Conservation (phyloP, 2,113 vertebrate species). For the Callionymus lyra region DNA sequence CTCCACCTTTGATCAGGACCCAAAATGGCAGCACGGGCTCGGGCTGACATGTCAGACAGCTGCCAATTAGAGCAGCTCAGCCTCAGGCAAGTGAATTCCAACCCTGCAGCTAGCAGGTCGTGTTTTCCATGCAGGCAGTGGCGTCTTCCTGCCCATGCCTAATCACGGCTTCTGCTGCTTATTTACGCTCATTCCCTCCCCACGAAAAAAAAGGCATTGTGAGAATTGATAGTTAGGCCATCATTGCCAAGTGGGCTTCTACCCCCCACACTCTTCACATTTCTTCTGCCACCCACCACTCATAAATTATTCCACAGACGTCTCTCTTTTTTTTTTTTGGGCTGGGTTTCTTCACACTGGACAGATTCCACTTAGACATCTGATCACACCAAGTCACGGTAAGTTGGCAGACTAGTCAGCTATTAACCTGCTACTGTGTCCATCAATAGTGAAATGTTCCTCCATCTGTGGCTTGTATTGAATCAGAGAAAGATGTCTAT, state of each 20-base stretch:
- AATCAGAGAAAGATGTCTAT: no score
- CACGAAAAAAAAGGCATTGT: conserved; percentile 2
- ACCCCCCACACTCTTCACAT: no score
- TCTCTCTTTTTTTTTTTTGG: no score
- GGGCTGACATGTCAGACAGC: conserved; percentile 44
- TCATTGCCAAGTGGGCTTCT: conserved; percentile 6
- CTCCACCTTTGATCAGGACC: conserved; percentile 43
- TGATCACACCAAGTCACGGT: no score
- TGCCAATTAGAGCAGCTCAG: conserved; percentile 48
- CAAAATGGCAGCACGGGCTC: conserved; percentile 30
- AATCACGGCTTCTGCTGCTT: conserved; percentile 6
- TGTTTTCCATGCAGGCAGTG: conserved; percentile 9
- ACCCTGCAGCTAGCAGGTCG: conserved; percentile 17
- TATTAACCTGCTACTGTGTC: no score
- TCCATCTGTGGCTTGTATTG: no score
- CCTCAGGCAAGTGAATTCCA: conserved; percentile 30
- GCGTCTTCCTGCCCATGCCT: conserved; percentile 10
- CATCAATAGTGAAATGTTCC: no score
- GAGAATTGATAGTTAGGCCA: conserved; percentile 9
- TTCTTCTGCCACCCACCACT: neutral
- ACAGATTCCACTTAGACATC: no score
- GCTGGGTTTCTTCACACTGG: no score
- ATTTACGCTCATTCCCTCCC: neutral
- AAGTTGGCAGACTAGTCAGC: no score
- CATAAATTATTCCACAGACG: no score